Percentiles rank a stretch among this genome's conserved stretches.
These are phyloP conservation scores for Sylvia borin DNA, from an alignment of 2,797 vertebrate species.

Conservation along the genomic window DNA sequence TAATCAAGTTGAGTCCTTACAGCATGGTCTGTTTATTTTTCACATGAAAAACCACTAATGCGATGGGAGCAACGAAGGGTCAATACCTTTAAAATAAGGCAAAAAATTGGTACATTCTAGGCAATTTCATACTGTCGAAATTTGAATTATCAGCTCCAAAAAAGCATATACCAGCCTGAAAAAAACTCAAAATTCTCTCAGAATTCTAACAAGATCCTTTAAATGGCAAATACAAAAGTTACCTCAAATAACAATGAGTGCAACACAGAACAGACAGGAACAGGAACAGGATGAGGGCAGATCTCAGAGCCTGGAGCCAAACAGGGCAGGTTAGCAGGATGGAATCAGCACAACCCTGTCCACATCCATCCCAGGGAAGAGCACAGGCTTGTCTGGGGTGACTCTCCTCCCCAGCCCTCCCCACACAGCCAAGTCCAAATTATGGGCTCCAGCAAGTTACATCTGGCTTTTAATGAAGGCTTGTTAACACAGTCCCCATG, in stretches of 20 bases:
- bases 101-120: not conserved
- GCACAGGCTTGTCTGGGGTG: not conserved
- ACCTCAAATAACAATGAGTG: not conserved
- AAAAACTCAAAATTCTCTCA: not conserved
- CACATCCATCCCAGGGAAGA: not conserved
- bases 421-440: not conserved
- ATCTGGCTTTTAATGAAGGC: not conserved
- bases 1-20: not conserved
- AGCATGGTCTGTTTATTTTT: not conserved
- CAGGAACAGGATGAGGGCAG: not conserved
- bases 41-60: not conserved
- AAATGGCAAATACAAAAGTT: not conserved
- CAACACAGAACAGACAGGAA: not conserved
- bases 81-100: conserved; percentile 13
- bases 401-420: not conserved
- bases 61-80: not conserved
- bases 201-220: not conserved
- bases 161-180: not conserved
- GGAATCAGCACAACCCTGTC: not conserved
- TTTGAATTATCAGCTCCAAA: not conserved
- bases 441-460: not conserved
- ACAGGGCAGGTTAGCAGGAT: not conserved
- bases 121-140: not conserved
- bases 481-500: not conserved
- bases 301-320: not conserved